Conservation (phyloP, 2,113 vertebrate species). For the Litocranius walleri region DNA sequence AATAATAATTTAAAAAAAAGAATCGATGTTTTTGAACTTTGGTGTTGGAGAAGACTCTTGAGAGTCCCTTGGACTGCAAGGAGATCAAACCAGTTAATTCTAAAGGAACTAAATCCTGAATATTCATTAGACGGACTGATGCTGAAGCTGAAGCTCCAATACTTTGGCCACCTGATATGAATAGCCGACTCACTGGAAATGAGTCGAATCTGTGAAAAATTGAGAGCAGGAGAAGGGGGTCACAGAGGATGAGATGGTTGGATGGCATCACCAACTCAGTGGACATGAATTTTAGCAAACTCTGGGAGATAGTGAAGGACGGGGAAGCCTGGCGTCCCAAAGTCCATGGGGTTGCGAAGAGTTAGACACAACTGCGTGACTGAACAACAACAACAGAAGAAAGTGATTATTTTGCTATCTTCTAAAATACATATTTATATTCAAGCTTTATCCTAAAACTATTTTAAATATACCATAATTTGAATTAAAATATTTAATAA, state of each 20-base stretch:
- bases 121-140: not conserved
- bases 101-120: not conserved
- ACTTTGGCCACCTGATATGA: not conserved
- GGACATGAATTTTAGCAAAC: not conserved
- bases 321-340: not conserved
- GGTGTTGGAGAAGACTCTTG: not conserved
- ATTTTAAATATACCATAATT: not conserved
- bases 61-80: not conserved
- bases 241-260: not conserved
- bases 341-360: not conserved
- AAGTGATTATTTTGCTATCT: not conserved
- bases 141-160: not conserved
- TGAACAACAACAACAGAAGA: not conserved
- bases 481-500: not conserved
- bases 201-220: not conserved
- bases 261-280: not conserved
- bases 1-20: not conserved
- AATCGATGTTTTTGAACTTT: not conserved
- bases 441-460: not conserved
- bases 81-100: not conserved
- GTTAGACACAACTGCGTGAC: not conserved
- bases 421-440: not conserved
- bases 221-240: not conserved
- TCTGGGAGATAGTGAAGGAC: not conserved
- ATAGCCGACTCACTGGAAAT: not conserved